Percentiles rank a stretch among this genome's conserved stretches.
These are phyloP conservation scores for Pimpla rufipes DNA, from an alignment of 2,888 invertebrate species.

Conservation along the genomic window DNA sequence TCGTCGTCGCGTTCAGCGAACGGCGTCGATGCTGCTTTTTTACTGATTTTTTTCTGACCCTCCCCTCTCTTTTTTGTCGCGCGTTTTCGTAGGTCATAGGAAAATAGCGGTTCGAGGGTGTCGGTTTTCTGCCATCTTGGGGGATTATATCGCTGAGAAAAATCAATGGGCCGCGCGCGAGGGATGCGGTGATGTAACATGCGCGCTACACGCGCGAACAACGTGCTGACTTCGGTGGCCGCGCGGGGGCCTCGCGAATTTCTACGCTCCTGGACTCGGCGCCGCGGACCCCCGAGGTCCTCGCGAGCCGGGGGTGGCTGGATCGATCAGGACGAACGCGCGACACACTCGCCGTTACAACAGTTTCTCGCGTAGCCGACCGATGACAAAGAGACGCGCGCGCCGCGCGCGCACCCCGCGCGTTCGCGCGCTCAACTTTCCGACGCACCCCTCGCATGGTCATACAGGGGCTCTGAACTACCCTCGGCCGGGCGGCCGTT, in stretches of 20 bases:
- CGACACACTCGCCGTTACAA: conserved; percentile 5
- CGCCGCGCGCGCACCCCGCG: no score
- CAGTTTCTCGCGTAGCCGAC: conserved; percentile 50
- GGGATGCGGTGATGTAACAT: conserved; percentile 75
- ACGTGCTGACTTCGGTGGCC: conserved; percentile 56
- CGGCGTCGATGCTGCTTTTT: not conserved
- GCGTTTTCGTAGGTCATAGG: conserved; percentile 73
- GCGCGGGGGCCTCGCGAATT: conserved; percentile 59
- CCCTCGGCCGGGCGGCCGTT: conserved; percentile 4
- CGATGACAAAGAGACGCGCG: conserved; percentile 2
- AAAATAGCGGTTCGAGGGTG: conserved; percentile 81
- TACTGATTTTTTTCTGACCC: not conserved
- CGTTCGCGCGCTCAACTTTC: no score
- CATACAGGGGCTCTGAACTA: conserved; percentile 18
- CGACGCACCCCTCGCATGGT: conserved; percentile 6
- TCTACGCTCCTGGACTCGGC: conserved; percentile 43
- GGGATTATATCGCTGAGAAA: conserved; percentile 67
- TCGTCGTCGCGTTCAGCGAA: not conserved
- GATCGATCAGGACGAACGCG: conserved; percentile 16
- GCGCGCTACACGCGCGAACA: conserved; percentile 77
- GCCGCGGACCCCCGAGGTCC: conserved; percentile 8
- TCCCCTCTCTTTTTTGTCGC: not conserved
- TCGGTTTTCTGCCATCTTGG: conserved; percentile 72
- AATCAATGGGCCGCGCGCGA: conserved; percentile 70
- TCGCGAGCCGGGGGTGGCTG: not conserved